Evolutionary conservation across 2,797 vertebrate species (phyloP).

Genomic region (Betta splendens): DNA sequence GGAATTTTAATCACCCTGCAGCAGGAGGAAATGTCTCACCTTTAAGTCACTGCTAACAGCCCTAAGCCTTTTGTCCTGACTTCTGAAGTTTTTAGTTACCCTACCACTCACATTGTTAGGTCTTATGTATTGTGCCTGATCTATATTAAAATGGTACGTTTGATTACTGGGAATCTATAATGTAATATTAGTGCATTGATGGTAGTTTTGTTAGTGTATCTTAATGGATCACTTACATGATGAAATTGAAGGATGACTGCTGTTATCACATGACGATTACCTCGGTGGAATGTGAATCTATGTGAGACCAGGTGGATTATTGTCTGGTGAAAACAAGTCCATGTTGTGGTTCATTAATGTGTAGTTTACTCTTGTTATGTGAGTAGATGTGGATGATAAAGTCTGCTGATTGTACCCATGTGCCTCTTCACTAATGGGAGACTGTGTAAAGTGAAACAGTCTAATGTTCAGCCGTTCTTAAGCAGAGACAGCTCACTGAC

Average conservation of each 20-base stretch:
- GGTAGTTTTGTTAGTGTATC: slow-evolving; percentile 3
- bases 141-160: neutral
- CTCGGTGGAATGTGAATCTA: slow-evolving; percentile 72
- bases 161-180: neutral
- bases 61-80: slow-evolving; percentile 25
- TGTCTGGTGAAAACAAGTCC: slow-evolving; percentile 58
- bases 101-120: neutral
- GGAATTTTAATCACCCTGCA: slow-evolving; percentile 62
- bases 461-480: neutral
- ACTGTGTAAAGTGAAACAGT: neutral
- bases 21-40: slow-evolving; percentile 43
- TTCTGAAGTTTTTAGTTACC: slow-evolving; percentile 3
- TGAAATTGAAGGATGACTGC: slow-evolving; percentile 43
- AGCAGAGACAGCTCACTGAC: neutral
- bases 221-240: slow-evolving; percentile 22
- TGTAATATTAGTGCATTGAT: slow-evolving; percentile 1
- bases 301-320: slow-evolving; percentile 72
- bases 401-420: neutral
- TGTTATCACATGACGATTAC: slow-evolving; percentile 67
- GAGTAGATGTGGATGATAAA: neutral
- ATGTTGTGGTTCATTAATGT: neutral
- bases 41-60: slow-evolving; percentile 35
- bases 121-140: slow-evolving; percentile 11
- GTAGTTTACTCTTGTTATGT: slow-evolving; percentile 29
- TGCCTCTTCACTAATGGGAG: neutral